These are phyloP conservation scores for Sigmodon hispidus DNA, from an alignment of 2,113 vertebrate species.

Conservation along the genomic window DNA sequence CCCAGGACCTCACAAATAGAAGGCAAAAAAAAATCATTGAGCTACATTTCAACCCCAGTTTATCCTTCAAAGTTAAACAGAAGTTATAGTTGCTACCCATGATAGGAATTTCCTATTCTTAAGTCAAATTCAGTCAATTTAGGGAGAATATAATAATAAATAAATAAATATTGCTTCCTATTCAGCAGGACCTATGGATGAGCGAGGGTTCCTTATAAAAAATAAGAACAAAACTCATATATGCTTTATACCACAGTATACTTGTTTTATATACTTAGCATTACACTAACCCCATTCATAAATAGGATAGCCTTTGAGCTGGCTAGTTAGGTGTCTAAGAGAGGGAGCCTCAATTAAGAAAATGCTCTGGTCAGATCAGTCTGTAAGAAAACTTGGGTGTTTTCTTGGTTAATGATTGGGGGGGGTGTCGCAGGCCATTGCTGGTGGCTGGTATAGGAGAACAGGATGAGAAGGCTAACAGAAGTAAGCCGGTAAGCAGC, in stretches of 20 bases:
- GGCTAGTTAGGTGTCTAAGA: neutral
- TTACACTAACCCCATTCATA: neutral
- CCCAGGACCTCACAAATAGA: neutral
- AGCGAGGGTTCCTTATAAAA: neutral
- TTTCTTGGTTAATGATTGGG: neutral
- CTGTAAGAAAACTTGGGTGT: neutral
- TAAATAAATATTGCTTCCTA: neutral
- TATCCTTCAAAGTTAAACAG: neutral
- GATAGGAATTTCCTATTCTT: slow-evolving; percentile 28
- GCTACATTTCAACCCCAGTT: neutral
- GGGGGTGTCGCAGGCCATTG: neutral
- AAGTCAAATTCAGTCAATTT: slow-evolving; percentile 1
- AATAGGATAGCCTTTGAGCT: neutral
- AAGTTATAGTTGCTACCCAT: neutral
- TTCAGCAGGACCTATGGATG: neutral
- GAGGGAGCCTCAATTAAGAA: neutral
- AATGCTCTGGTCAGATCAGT: neutral
- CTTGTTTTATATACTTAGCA: neutral
- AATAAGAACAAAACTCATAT: neutral
- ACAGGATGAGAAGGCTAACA: neutral
- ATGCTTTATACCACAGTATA: neutral
- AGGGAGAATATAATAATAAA: neutral
- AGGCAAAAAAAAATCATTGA: neutral
- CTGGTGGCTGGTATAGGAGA: neutral
- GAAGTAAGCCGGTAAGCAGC: neutral